A percentile compares a stretch with the other conserved stretches of the same genome.
These are phyloP conservation scores for Leptosomus discolor DNA, from an alignment of 2,113 vertebrate species.

Conservation along the genomic window DNA sequence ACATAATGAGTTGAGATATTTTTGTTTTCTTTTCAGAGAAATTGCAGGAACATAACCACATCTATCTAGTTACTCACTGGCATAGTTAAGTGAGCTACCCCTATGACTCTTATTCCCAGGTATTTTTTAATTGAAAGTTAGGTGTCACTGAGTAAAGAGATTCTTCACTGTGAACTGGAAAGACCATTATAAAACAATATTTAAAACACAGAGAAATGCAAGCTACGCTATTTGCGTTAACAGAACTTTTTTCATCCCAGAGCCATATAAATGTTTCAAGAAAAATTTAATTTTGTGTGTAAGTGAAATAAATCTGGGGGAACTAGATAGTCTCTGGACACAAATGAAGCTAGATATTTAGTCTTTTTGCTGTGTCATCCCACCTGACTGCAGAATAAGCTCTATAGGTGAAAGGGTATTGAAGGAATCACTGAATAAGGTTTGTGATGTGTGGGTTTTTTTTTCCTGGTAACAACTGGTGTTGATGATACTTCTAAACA, in stretches of 20 bases:
- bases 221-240: not conserved
- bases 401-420: not conserved
- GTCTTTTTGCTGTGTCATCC: not conserved
- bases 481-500: not conserved
- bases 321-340: not conserved
- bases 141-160: not conserved
- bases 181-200: not conserved
- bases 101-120: not conserved
- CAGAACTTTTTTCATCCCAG: not conserved
- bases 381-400: not conserved
- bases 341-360: not conserved
- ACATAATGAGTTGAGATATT: not conserved
- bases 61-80: not conserved
- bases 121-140: not conserved
- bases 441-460: no score
- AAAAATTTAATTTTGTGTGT: not conserved
- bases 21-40: not conserved
- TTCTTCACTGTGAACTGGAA: not conserved
- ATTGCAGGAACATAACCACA: not conserved
- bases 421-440: not conserved
- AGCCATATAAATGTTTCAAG: not conserved
- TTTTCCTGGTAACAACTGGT: not conserved
- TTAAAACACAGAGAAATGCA: not conserved
- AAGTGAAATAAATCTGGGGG: not conserved
- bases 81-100: not conserved